Percentiles rank a stretch among this genome's conserved stretches.
Conservation (phyloP, 2,888 invertebrate genomes). For the Serrognathus titanus region DNA sequence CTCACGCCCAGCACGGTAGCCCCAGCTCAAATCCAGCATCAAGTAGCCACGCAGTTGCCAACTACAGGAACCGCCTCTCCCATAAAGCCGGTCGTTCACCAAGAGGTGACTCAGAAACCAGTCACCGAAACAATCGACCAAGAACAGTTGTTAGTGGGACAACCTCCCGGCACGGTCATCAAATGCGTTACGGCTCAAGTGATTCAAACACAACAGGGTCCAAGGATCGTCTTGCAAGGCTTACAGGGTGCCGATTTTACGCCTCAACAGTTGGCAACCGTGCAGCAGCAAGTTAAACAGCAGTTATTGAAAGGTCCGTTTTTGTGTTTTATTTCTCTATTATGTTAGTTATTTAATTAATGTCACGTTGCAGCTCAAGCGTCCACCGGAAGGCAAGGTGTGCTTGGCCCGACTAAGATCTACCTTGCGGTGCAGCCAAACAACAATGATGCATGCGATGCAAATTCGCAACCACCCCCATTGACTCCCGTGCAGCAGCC, state of each 20-base stretch:
- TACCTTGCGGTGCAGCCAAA: slow-evolving; percentile 83
- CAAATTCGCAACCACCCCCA: slow-evolving; percentile 50
- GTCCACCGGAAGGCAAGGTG: slow-evolving; percentile 79
- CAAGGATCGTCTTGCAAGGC: slow-evolving; percentile 82
- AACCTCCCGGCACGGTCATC: slow-evolving; percentile 81
- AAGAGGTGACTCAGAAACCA: slow-evolving; percentile 11
- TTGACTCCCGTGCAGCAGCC: slow-evolving; percentile 51
- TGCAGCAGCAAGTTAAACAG: slow-evolving; percentile 87
- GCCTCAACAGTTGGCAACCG: slow-evolving; percentile 74
- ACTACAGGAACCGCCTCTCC: slow-evolving; percentile 19
- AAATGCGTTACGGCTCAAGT: slow-evolving; percentile 86
- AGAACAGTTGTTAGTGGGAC: slow-evolving; percentile 70
- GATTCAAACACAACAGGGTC: slow-evolving; percentile 79
- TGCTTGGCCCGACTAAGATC: slow-evolving; percentile 81
- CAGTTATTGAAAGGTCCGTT: slow-evolving; percentile 74
- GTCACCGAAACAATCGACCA: slow-evolving; percentile 33
- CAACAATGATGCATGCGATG: slow-evolving; percentile 35
- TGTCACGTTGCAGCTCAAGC: slow-evolving; percentile 67
- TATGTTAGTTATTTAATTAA: slow-evolving; percentile 1
- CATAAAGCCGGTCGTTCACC: slow-evolving; percentile 23
- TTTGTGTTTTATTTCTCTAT: too few species aligned
- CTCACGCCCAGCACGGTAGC: slow-evolving; percentile 50
- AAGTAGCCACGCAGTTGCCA: slow-evolving; percentile 8
- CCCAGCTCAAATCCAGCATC: slow-evolving; percentile 21
- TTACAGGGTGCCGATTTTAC: slow-evolving; percentile 80